phyloP scores from a whole-genome alignment of 2,888 invertebrate species.

The Mystacides longicornis region DNA sequence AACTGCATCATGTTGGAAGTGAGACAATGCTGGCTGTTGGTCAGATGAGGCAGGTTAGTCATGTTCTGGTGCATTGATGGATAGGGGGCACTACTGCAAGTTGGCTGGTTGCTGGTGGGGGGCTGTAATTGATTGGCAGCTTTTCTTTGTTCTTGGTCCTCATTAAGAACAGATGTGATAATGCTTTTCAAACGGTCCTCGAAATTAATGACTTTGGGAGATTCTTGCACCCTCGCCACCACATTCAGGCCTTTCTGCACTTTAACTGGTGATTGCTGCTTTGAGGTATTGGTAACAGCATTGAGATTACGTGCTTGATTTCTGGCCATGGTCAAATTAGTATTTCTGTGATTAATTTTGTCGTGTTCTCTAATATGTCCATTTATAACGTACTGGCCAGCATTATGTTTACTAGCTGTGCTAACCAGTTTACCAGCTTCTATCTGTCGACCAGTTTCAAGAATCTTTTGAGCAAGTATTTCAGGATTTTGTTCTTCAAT shows the following conservation, averaged over 20 bases:
- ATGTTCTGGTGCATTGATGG: conserved; percentile 9
- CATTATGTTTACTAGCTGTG: conserved; percentile 32
- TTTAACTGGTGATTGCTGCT: conserved; percentile 36
- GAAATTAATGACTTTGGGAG: conserved; percentile 81
- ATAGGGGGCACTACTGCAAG: conserved; percentile 5
- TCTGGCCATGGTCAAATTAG: conserved; percentile 12
- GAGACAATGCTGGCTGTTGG: too few relatives aligned
- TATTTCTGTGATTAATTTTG: conserved; percentile 27
- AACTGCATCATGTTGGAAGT: conserved; percentile 24
- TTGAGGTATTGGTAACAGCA: conserved; percentile 26
- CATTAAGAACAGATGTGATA: conserved; percentile 78
- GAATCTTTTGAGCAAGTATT: conserved; percentile 79
- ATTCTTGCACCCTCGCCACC: conserved; percentile 57
- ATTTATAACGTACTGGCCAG: conserved; percentile 37
- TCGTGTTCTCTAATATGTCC: conserved; percentile 38
- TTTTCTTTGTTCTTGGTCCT: conserved; percentile 58
- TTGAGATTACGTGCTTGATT: conserved; percentile 14
- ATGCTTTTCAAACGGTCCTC: conserved; percentile 84
- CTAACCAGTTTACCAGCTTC: conserved; percentile 67
- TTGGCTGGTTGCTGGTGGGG: conserved; percentile 11
- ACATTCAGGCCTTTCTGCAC: conserved; percentile 42
- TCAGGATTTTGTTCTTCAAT: conserved; percentile 91
- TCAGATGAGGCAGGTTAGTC: conserved; percentile 21
- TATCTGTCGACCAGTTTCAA: conserved; percentile 83
- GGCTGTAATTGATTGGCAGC: conserved; percentile 25